These are phyloP conservation scores for Halyomorpha halys DNA, from an alignment of 1,140 invertebrate species.

Conservation along the genomic window DNA sequence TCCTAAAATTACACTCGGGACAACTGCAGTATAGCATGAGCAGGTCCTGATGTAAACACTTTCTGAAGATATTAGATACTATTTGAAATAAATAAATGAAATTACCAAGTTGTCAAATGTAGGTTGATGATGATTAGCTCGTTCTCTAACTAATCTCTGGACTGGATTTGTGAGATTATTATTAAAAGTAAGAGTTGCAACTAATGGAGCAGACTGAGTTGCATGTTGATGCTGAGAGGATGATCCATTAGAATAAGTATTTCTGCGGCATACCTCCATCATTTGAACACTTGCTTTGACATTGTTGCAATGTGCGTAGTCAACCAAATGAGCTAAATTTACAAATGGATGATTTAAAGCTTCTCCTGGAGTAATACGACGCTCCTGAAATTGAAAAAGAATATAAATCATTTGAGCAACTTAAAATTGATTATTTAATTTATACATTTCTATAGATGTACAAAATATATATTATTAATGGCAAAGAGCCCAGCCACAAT, in stretches of 20 bases:
- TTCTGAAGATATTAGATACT: no score
- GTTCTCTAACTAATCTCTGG: constrained; percentile 25
- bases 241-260: constrained; percentile 46
- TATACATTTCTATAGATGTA: not conserved
- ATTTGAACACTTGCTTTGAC: constrained; percentile 90
- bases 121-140: constrained; percentile 27
- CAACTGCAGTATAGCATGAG: no score
- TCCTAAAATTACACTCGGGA: no score
- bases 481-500: no score
- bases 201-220: constrained; percentile 53
- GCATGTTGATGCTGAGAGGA: constrained; percentile 43
- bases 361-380: constrained; percentile 87
- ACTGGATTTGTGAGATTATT: constrained; percentile 61
- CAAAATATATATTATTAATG: not conserved
- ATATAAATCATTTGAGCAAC: not conserved
- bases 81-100: no score
- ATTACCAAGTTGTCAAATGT: constrained; percentile 50
- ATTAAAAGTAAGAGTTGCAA: constrained; percentile 77
- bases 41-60: no score
- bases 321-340: constrained; percentile 81
- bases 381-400: constrained; percentile 49
- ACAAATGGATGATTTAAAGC: constrained; percentile 93
- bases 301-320: constrained; percentile 94
- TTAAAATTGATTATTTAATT: not conserved
- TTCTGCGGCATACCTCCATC: constrained; percentile 79